Base-by-base conservation (phyloP, 2,797 vertebrate species). In the Esox lucius region DNA sequence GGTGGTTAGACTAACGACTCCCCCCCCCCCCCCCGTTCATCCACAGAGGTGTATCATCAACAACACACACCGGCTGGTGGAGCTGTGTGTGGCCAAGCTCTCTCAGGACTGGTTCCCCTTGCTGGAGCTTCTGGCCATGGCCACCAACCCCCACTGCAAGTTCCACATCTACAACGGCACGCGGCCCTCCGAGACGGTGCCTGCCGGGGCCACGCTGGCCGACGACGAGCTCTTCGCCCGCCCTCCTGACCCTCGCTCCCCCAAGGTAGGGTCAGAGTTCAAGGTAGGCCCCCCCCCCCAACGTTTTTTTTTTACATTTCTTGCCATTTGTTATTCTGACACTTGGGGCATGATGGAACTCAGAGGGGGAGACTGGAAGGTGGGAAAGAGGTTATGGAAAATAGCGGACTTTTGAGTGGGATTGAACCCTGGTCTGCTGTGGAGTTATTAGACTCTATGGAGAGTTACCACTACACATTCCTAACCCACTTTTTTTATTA, bases 41-140 rank as follows among this genome's bases (percentile, higher is more conserved):
- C 69, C 68, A 82, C 91, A 99, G 98, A 97, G 98, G 85, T 99
- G 98, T 92, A 99, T 99, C 92, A 99, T 99, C 91, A 99, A 98
- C 87, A 99, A 99, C 91, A 99, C 98, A 87, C 98, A 99, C 91
- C 96, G 98, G 78, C 92, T 99, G 90, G 96, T 99, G 83, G 98
- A 99, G 85, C 92, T 99, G n/a, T 99, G 98, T 93, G 98, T 99
- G 94, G 96, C 96, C 88, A 99, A 99, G 95, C 95, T 99, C 90
- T 97, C 98, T 94, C 97, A 99, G 93, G 98, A 99, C 89, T 99
- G 98, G 98, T 99, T 99, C 92, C 97, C 98, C 88, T 95, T 99
- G 92, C 94, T 99, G 88, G 98, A 99, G 96, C 96, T 99, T 88
- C 93, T 99, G 93, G 96, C 98, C 83, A 99, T 99, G 98, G 98